A percentile compares a stretch with the other conserved stretches of the same genome.
phyloP scores from a whole-genome alignment of 2,113 vertebrate species.

The Trogon surrucura region DNA sequence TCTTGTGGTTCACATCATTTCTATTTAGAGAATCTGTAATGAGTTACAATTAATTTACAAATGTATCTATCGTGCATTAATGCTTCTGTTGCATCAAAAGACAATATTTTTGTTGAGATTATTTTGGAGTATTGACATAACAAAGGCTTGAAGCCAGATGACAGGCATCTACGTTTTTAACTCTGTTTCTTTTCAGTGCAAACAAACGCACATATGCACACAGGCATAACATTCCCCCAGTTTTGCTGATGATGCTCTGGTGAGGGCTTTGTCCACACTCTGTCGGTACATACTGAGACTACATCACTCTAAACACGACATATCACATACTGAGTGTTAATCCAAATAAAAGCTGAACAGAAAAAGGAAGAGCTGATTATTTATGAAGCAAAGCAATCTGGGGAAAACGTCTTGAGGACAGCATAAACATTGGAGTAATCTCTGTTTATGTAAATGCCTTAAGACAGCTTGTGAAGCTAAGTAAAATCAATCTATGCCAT shows the following conservation, averaged over 20 bases:
- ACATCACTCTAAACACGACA: not conserved
- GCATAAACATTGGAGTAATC: not conserved
- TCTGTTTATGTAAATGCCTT: not conserved
- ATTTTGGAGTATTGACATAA: constrained; percentile 4
- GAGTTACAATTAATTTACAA: constrained; percentile 44
- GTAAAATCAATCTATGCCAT: not conserved
- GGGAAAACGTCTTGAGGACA: not conserved
- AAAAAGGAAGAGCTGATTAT: not conserved
- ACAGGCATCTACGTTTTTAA: constrained; percentile 18
- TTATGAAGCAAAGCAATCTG: not conserved
- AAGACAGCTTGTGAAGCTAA: not conserved
- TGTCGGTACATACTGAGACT: not conserved
- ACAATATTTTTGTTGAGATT: constrained; percentile 53
- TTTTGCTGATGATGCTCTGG: not conserved
- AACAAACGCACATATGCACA: not conserved
- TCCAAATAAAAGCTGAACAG: not conserved
- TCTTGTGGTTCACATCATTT: constrained; percentile 8
- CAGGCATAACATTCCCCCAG: not conserved
- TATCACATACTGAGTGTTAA: not conserved
- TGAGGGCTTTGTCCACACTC: constrained; percentile 19
- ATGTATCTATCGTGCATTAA: constrained; percentile 22
- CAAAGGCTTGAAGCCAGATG: constrained; percentile 24
- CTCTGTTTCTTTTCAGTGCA: constrained; percentile 46
- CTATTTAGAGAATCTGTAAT: not conserved
- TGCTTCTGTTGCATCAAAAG: constrained; percentile 49